Evolutionary conservation across 2,888 invertebrate genomes (phyloP).

Genomic region (Erebia ligea): DNA sequence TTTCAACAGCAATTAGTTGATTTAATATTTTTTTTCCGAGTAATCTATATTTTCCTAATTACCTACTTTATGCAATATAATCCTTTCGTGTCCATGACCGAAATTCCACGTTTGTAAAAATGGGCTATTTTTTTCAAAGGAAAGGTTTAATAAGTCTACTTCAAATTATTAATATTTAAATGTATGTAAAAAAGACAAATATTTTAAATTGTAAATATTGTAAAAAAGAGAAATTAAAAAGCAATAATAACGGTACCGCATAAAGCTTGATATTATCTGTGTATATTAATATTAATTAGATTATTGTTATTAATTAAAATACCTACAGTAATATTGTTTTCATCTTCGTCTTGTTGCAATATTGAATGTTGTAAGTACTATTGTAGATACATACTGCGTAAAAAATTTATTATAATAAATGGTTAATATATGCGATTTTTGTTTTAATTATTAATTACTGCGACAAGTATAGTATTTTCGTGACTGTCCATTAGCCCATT

Average conservation of each 20-base stretch:
- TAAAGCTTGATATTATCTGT: slow-evolving; percentile 39
- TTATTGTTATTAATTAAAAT: slow-evolving; percentile 16
- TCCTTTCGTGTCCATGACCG: too few relatives aligned
- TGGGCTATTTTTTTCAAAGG: too few relatives aligned
- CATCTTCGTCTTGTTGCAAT: slow-evolving; percentile 44
- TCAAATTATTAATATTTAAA: background rate
- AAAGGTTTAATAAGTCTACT: too few relatives aligned
- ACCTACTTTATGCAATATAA: too few relatives aligned
- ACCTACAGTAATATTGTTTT: slow-evolving; percentile 38
- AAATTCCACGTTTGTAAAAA: too few relatives aligned
- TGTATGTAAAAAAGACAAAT: background rate
- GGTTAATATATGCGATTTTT: slow-evolving; percentile 35
- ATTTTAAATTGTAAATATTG: slow-evolving; percentile 37
- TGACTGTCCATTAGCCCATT: too few relatives aligned
- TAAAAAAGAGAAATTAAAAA: slow-evolving; percentile 34
- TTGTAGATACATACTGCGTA: slow-evolving; percentile 38
- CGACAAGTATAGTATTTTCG: too few relatives aligned
- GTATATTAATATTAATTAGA: slow-evolving; percentile 27
- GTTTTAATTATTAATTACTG: background rate
- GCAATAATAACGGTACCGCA: slow-evolving; percentile 41
- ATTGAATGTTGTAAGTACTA: slow-evolving; percentile 40
- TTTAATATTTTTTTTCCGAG: too few relatives aligned
- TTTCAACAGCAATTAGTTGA: too few relatives aligned
- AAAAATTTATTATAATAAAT: slow-evolving; percentile 44
- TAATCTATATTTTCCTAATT: too few relatives aligned